Evolutionary conservation across 2,113 vertebrate genomes (phyloP).

Genomic region (Nothoprocta perdicaria): DNA sequence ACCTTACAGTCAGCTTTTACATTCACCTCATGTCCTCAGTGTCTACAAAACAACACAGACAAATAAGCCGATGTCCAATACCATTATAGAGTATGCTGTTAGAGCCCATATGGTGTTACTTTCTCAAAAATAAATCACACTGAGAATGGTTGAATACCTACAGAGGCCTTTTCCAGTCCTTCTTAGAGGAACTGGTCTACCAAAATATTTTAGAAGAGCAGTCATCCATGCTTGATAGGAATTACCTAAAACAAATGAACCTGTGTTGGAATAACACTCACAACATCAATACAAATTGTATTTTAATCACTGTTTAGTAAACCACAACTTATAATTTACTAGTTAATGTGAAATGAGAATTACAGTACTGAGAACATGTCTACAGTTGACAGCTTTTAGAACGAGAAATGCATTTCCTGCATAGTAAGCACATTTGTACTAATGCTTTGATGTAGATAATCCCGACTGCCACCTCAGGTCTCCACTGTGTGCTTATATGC

Average conservation of each 20-base stretch:
- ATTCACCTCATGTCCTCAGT: conserved; percentile 39
- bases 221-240: background rate
- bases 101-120: conserved; percentile 32
- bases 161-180: background rate
- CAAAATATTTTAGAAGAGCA: background rate
- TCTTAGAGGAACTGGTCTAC: background rate
- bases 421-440: background rate
- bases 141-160: background rate
- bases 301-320: conserved; percentile 57
- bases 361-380: background rate
- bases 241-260: background rate
- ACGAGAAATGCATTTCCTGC: background rate
- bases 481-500: background rate
- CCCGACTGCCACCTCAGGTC: background rate
- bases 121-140: conserved; percentile 59
- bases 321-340: conserved; percentile 22
- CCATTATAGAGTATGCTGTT: background rate
- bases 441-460: background rate
- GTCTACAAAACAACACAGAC: conserved; percentile 35
- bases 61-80: conserved; percentile 30
- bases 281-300: conserved; percentile 60
- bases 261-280: background rate
- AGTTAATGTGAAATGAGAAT: conserved; percentile 36
- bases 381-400: background rate
- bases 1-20: conserved; percentile 11